Conservation (phyloP, 2,888 invertebrate genomes). For the Cancer borealis region DNA sequence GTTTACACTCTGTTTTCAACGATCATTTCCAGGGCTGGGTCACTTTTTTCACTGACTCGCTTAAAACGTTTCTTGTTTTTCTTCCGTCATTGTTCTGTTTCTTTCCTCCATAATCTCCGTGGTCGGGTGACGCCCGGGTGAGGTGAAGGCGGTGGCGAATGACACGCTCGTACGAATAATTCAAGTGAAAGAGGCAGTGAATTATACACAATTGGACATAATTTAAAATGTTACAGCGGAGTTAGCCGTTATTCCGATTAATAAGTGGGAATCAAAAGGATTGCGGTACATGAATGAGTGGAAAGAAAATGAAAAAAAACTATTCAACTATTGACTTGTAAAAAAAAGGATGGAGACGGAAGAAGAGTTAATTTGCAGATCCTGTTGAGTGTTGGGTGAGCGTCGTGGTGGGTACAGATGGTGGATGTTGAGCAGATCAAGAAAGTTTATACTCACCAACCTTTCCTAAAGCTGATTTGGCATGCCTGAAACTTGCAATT, state of each 20-base stretch:
- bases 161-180: not conserved
- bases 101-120: not conserved
- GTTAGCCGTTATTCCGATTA: not conserved
- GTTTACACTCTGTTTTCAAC: constrained; percentile 18
- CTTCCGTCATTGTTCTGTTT: not conserved
- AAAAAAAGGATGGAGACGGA: not conserved
- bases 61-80: not conserved
- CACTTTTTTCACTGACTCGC: not conserved
- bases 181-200: not conserved
- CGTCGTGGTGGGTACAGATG: not conserved
- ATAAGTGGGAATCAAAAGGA: constrained; percentile 5
- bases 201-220: not conserved
- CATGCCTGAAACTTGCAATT: not conserved
- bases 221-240: constrained; percentile 13
- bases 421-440: not conserved
- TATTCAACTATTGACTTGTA: not conserved
- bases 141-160: constrained; percentile 17
- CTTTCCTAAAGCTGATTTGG: not conserved
- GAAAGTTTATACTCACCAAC: not conserved
- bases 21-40: not conserved
- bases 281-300: not conserved
- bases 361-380: not conserved
- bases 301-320: not conserved
- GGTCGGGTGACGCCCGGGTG: not conserved
- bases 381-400: not conserved